phyloP scores from a whole-genome alignment of 1,140 invertebrate genomes.

The Lucilia sericata region DNA sequence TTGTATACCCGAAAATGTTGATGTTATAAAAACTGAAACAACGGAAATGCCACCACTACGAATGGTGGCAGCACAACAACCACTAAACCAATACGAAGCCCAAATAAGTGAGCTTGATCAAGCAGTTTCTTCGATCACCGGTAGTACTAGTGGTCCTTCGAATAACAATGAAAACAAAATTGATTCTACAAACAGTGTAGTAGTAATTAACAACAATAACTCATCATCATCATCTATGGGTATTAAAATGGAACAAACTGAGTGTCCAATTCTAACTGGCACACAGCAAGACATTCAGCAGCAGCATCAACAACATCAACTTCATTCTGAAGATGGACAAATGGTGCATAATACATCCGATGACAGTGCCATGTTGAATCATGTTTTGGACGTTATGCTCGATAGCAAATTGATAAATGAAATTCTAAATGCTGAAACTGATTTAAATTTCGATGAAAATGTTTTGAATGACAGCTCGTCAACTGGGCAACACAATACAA shows the following conservation, averaged over 20 bases:
- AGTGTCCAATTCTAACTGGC: not conserved
- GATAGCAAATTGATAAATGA: slow-evolving; percentile 65
- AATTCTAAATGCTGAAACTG: slow-evolving; percentile 57
- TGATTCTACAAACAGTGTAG: slow-evolving; percentile 1
- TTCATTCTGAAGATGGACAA: slow-evolving; percentile 51
- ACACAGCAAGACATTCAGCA: slow-evolving; percentile 17
- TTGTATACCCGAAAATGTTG: not conserved
- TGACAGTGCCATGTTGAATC: slow-evolving; percentile 62
- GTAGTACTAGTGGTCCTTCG: slow-evolving; percentile 48
- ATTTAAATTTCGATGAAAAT: slow-evolving; percentile 61
- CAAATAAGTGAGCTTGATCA: slow-evolving; percentile 61
- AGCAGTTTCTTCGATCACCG: slow-evolving; percentile 62
- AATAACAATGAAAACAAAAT: not conserved
- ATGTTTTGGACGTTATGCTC: slow-evolving; percentile 59
- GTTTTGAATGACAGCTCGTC: slow-evolving; percentile 58
- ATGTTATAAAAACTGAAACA: not conserved
- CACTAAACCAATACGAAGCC: slow-evolving; percentile 33
- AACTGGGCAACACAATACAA: slow-evolving; percentile 41
- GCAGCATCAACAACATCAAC: not conserved
- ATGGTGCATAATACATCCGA: slow-evolving; percentile 58
- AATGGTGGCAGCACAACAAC: slow-evolving; percentile 14
- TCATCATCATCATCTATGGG: not conserved
- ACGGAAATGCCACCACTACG: not conserved
- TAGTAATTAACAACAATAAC: not conserved
- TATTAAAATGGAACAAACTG: slow-evolving; percentile 2